Base-by-base conservation (phyloP, 1,140 invertebrate species). In the Panulirus ornatus region DNA sequence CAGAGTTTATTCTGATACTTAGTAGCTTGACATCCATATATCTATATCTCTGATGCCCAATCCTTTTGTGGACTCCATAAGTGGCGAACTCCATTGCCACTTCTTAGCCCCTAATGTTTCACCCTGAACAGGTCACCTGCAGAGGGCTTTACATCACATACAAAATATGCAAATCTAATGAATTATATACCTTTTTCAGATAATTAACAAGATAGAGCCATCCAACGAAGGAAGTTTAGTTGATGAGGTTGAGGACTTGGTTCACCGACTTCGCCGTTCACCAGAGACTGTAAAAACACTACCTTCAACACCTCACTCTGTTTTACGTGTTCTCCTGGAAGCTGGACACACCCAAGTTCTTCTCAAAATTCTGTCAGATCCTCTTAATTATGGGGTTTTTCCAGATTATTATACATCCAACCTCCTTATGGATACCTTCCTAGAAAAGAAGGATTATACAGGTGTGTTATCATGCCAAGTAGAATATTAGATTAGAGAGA, bases 361-460 rank as follows among this genome's bases (percentile, higher is more conserved):
- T 22, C 92, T 98, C 1, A 93, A 95, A 38, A 95, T 98, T 19
- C 93, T 99, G 22, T 95, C 96, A 92, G 96, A 98, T 93, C 96
- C 97, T 78, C 94, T 98, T 19, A 97, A 97, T 93, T 99, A 97
- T 94, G 98, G 98, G 0, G 94, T 99, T 44, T 99, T 99, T 93
- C 95, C 97, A 22, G 97, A 99, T 94, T 94, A 96, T 86, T 96
- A 96, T 92, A 94, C 95, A 63, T 96, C 96, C 63, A 98, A 98
- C 94, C 94, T 98, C 16, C 93, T 98, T 19, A 95, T 99, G 94
- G 96, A 99, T 93, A 94, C 95, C 47, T 96, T 97, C 92, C 93
- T 98, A 30, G 96, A 96, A 93, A 94, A 95, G 6, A 94, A 96
- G 81, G 95, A 98, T 93, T 96, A 94, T 93, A 91, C 92, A 54